phyloP scores from a whole-genome alignment of 2,797 vertebrate genomes.

The Melopsittacus undulatus region DNA sequence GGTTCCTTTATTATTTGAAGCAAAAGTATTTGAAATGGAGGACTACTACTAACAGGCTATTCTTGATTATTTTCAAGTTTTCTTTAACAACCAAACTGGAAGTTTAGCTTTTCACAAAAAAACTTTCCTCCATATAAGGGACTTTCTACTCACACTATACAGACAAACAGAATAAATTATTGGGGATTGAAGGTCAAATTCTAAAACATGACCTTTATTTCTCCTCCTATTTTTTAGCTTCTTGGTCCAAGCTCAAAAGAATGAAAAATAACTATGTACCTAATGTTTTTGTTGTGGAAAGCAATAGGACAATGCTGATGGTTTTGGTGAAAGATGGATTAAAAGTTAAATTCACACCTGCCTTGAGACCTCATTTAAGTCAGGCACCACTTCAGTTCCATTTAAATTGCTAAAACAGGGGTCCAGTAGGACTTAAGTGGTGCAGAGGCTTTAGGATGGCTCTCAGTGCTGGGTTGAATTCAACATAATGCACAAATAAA shows the following conservation, averaged over 20 bases:
- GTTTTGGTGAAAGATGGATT: background rate
- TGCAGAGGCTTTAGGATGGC: background rate
- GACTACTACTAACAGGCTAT: background rate
- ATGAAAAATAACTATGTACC: background rate
- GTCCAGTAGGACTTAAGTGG: background rate
- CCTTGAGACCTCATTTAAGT: background rate
- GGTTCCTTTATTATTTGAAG: background rate
- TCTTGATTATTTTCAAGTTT: conserved; percentile 19
- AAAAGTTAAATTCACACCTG: background rate
- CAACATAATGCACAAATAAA: background rate
- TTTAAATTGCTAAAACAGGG: background rate
- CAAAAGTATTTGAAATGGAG: background rate
- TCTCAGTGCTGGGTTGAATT: background rate
- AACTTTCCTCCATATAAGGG: background rate
- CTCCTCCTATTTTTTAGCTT: background rate
- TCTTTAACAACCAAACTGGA: background rate
- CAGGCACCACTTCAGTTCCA: background rate
- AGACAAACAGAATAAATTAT: background rate
- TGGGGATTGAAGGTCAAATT: background rate
- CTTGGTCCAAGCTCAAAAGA: background rate
- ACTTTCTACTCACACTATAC: background rate
- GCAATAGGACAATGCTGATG: background rate
- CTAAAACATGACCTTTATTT: conserved; percentile 2
- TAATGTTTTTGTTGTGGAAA: background rate
- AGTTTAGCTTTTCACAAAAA: background rate